phyloP scores from a whole-genome alignment of 2,113 vertebrate species.

The Vidua macroura region DNA sequence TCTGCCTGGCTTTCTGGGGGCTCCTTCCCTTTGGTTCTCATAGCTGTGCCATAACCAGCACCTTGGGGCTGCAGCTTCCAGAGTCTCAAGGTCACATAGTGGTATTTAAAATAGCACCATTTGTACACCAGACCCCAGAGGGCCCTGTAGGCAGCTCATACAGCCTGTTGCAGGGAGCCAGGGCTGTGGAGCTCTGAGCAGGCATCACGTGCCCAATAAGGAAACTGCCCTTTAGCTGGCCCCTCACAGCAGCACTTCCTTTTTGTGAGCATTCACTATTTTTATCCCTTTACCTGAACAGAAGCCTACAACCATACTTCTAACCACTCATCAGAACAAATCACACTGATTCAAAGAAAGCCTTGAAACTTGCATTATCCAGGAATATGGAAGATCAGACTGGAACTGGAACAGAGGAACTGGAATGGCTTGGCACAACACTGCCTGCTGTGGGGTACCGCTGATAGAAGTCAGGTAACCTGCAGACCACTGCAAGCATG shows the following conservation, averaged over 20 bases:
- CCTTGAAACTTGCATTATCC: neutral
- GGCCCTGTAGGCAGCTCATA: neutral
- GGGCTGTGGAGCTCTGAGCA: neutral
- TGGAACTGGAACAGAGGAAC: neutral
- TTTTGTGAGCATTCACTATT: neutral
- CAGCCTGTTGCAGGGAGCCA: neutral
- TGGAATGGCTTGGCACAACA: neutral
- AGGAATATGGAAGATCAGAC: neutral
- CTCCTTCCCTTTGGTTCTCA: neutral
- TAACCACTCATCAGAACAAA: neutral
- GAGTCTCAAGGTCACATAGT: neutral
- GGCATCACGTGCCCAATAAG: rapidly evolving
- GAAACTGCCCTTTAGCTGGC: neutral
- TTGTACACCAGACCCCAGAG: neutral
- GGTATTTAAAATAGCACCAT: neutral
- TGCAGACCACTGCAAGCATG: neutral
- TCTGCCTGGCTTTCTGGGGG: neutral
- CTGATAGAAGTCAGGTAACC: neutral
- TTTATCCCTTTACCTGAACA: neutral
- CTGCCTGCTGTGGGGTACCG: neutral
- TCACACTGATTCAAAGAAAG: neutral
- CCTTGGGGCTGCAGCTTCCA: neutral
- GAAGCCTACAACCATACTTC: neutral
- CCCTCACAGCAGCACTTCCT: neutral
- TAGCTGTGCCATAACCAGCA: neutral